phyloP scores from a whole-genome alignment of 2,888 invertebrate genomes.

The Callyntrura sp. region DNA sequence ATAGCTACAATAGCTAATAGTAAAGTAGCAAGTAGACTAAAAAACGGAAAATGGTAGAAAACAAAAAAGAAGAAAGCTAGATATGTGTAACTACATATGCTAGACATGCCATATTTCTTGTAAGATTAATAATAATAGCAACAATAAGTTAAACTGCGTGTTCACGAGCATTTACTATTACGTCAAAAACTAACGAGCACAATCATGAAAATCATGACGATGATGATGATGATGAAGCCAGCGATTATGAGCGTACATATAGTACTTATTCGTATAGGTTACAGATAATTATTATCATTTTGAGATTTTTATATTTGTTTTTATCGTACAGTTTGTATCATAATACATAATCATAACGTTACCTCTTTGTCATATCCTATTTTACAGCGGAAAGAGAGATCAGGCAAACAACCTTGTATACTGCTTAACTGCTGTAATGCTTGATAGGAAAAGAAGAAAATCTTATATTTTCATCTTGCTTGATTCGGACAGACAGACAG shows the following conservation, averaged over 20 bases:
- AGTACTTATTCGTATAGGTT: not conserved
- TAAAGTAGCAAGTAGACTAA: slow-evolving; percentile 9
- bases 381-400: not conserved
- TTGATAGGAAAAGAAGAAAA: slow-evolving; percentile 28
- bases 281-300: slow-evolving; percentile 15
- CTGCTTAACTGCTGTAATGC: not conserved
- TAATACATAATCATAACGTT: slow-evolving; percentile 29
- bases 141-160: not conserved
- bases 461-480: slow-evolving; percentile 65
- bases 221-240: not conserved
- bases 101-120: too few species aligned
- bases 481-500: slow-evolving; percentile 31
- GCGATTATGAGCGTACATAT: not conserved
- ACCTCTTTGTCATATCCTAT: slow-evolving; percentile 19
- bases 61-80: too few species aligned
- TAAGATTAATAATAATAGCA: not conserved
- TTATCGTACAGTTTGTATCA: slow-evolving; percentile 23
- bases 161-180: not conserved
- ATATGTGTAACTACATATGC: too few species aligned
- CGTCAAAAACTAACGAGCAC: too few species aligned
- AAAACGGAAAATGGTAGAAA: not conserved
- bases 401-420: slow-evolving; percentile 17
- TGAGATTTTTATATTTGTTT: slow-evolving; percentile 6
- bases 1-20: too few species aligned
- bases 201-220: too few species aligned